Base-by-base conservation (phyloP, 2,113 vertebrate genomes). In the Nothoprocta pentlandii region DNA sequence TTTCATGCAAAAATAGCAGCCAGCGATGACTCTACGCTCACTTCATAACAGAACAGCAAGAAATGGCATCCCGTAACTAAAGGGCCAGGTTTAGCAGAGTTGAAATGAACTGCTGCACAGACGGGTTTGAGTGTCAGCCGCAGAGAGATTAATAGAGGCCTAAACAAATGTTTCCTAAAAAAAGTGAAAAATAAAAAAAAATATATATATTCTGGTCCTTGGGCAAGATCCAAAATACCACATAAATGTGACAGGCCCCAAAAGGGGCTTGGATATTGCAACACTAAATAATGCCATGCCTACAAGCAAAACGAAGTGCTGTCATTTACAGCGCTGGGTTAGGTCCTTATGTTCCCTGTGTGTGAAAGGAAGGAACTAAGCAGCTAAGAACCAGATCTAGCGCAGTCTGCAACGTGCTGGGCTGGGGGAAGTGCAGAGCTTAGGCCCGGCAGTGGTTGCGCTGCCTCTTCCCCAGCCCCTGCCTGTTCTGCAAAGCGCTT, bases 1-100 rank as follows among this genome's bases (percentile, higher is more conserved):
- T 96, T 95, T 90, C 90, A 95, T 69, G 81, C 90, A 90, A 90
- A 95, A 97, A 95, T 96, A 93, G 91, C 79, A 96, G 73, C 53
- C 36, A 73, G 77, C 36, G 62, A 92, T 82, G 85, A 88, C 89
- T 93, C 85, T 47, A 22, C 73, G 64, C 51, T 93, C 77, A 15
- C 80, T 84, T 90, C 76, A 85, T 92, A 94, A 88, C 80, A 85
- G 80, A 90, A 62, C 36, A 89, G 87, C 56, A 53, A 92, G 87
- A 71, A 75, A 70, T 86, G 90, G 80, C 90, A 93, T 67, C 56
- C 80, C 80, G 28, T 85, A 92, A 92, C 92, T 94, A 84, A 86
- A 87, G 74, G 10, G 41, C 93, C 54, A 66, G 86, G 64, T 71
- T 95, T 67, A 78, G 87, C 42, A 81, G 80, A 2, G 0, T 4